These are phyloP conservation scores for Tretioscincus oriximinensis DNA, from an alignment of 2,113 vertebrate species.

Conservation along the genomic window DNA sequence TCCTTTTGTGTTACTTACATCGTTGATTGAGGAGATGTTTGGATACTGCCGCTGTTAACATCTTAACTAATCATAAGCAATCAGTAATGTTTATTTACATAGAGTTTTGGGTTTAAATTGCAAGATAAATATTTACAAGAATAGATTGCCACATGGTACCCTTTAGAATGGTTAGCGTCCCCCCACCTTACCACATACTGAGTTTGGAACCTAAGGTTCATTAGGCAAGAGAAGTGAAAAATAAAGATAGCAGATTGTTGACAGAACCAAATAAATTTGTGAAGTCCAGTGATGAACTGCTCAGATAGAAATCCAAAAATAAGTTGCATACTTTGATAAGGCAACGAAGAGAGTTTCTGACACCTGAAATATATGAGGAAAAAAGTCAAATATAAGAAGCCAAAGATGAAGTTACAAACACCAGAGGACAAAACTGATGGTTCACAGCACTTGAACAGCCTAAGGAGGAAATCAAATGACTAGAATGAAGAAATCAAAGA, in stretches of 20 bases:
- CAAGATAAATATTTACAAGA: background rate
- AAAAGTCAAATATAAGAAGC: background rate
- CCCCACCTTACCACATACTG: background rate
- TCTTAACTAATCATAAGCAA: background rate
- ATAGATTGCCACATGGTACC: background rate
- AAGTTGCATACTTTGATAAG: background rate
- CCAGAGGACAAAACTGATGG: background rate
- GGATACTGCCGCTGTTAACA: background rate
- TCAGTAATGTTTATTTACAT: background rate
- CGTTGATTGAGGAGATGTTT: no score
- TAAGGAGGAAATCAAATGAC: background rate
- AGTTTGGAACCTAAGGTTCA: background rate
- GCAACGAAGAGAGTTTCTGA: background rate
- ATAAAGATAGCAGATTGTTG: background rate
- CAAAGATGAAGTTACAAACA: background rate
- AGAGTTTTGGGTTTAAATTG: background rate
- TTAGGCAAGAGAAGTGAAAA: background rate
- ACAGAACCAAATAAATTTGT: background rate
- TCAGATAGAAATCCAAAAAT: background rate
- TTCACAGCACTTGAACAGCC: background rate
- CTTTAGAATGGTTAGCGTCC: background rate
- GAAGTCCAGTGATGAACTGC: background rate
- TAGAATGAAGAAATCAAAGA: background rate
- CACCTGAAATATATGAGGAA: background rate
- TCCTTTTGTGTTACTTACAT: no score